Evolutionary conservation across 2,113 vertebrate species (phyloP).

Genomic region (Eurypyga helias): DNA sequence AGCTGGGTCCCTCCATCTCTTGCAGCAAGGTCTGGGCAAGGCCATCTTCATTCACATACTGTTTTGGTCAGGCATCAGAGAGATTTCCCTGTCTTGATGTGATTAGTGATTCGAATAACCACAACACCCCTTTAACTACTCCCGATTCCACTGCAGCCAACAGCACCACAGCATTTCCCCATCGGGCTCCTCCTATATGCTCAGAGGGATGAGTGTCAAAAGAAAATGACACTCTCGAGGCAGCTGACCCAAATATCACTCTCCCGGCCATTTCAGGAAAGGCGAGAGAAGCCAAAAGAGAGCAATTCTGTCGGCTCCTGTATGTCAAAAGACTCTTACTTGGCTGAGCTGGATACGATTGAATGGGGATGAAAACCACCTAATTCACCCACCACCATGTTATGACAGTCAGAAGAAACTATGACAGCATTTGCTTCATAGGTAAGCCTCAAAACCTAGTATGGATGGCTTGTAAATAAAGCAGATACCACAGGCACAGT

Average conservation of each 20-base stretch:
- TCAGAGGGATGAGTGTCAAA: constrained; percentile 41
- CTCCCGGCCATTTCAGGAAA: background rate
- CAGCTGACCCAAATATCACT: constrained; percentile 62
- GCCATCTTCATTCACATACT: background rate
- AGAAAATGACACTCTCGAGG: constrained; percentile 13
- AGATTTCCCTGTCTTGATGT: background rate
- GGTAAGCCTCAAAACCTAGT: background rate
- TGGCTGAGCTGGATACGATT: background rate
- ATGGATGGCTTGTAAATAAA: background rate
- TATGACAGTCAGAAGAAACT: background rate
- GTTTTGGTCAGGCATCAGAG: background rate
- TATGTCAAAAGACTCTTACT: background rate
- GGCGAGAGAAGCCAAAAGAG: constrained; percentile 31
- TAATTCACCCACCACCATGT: background rate
- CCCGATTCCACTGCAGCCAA: background rate
- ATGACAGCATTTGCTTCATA: background rate
- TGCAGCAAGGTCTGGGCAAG: background rate
- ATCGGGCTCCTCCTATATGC: background rate
- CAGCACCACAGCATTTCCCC: background rate
- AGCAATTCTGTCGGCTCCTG: constrained; percentile 22
- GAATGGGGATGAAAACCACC: background rate
- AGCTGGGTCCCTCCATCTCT: background rate
- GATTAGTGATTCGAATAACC: background rate
- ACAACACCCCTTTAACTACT: background rate
- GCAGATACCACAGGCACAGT: background rate